phyloP scores from a whole-genome alignment of 2,888 invertebrate genomes.

The Lepidonotus clava region DNA sequence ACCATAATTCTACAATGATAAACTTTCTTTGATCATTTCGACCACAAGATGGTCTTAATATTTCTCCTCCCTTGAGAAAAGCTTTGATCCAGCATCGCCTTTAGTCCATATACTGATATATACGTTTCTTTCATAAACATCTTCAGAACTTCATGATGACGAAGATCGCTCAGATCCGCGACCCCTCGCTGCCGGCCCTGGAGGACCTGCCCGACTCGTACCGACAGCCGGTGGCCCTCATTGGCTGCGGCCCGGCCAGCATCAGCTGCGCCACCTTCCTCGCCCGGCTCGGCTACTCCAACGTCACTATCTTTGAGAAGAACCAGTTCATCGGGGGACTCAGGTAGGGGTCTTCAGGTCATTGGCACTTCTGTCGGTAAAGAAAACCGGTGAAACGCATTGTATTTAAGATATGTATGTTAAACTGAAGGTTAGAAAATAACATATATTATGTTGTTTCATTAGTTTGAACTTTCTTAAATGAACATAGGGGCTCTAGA shows the following conservation, averaged over 20 bases:
- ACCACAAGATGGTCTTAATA: no score
- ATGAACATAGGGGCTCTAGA: no score
- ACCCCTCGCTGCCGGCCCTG: conserved; percentile 83
- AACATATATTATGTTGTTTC: background rate
- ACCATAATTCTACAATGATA: no score
- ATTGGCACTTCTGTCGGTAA: no score
- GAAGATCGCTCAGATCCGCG: conserved; percentile 92
- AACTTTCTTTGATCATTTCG: no score
- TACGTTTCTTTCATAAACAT: no score
- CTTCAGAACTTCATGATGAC: conserved; percentile 93
- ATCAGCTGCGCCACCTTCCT: conserved; percentile 97
- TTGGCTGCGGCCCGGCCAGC: conserved; percentile 98
- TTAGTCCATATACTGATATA: no score
- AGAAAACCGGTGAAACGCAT: no score
- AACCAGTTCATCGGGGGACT: conserved; percentile 93
- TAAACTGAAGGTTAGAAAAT: background rate
- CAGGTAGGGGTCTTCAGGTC: conserved; percentile 86
- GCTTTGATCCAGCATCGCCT: no score
- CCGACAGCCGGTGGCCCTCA: conserved; percentile 87
- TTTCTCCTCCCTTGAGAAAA: no score
- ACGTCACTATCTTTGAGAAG: conserved; percentile 96
- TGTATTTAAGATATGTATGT: no score
- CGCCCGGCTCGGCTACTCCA: conserved; percentile 93
- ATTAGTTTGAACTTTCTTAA: no score
- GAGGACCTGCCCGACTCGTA: conserved; percentile 80